Evolutionary conservation across 2,888 invertebrate genomes (phyloP).

Genomic region (Sesia bembeciformis): DNA sequence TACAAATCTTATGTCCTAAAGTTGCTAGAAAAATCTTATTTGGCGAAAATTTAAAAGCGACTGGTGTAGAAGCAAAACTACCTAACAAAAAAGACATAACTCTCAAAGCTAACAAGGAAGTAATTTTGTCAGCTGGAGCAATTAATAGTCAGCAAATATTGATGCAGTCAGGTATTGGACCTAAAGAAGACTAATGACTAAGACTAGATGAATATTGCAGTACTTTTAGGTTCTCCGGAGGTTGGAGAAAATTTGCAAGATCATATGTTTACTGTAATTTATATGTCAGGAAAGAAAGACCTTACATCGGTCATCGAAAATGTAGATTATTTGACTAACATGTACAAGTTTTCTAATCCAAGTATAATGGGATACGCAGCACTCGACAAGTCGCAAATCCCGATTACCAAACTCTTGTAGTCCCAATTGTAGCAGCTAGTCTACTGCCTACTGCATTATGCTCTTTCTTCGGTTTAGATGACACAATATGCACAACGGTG

Average conservation of each 20-base stretch:
- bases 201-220: no score
- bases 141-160: no score
- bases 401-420: conserved; percentile 31
- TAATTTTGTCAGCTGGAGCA: no score
- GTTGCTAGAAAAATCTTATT: conserved; percentile 2
- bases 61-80: conserved; percentile 5
- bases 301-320: conserved; percentile 15
- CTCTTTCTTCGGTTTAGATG: conserved; percentile 20
- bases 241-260: conserved; percentile 7
- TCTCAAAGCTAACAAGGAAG: conserved; percentile 1
- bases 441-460: conserved; percentile 23
- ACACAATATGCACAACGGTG: conserved; percentile 20
- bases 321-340: conserved; percentile 17
- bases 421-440: conserved; percentile 20
- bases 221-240: no score
- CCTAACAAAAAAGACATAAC: background rate
- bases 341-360: conserved; percentile 26
- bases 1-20: no score
- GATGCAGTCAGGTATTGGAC: no score
- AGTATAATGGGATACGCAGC: conserved; percentile 30
- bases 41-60: conserved; percentile 1
- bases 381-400: conserved; percentile 31
- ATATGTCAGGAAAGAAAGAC: conserved; percentile 19
- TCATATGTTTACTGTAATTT: no score
- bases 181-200: no score